Base-by-base conservation (phyloP, 2,797 vertebrate species). In the Rhinoraja longicauda region DNA sequence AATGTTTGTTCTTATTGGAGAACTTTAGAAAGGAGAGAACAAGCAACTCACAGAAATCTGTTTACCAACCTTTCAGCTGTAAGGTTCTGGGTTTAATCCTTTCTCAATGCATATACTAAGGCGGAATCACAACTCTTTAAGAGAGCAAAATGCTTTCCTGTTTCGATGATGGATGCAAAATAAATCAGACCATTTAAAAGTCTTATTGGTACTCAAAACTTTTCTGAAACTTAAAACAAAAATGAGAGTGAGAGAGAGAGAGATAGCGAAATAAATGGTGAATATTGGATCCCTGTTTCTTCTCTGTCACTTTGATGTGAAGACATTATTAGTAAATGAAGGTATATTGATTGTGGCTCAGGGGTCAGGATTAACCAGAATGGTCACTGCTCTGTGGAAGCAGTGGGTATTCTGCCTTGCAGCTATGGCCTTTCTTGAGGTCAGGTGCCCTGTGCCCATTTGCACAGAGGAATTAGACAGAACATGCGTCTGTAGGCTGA, bases 281-380 rank as follows among this genome's bases (percentile, higher is more conserved):
- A 95, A 94, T 1, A 90, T 95, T 94, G 95, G 96, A 95, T 95
- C 95, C 96, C 95, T 96, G 95, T 96, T 97, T 96, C 96, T 96
- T 96, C 96, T 96, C 96, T 94, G 96, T 96, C 97, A 97, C 96
- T 95, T 97, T 97, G 96, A 98, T 98, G 98, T 98, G 96, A 97
- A 96, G 96, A 97, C 97, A 97, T 98, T 97, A 98, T 98, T 97
- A 97, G 97, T 97, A 96, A 97, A 97, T 97, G 95, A 97, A 97
- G 96, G 96, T 96, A 96, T 97, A 98, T 98, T 96, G 97, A 98
- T 98, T 97, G 96, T 97, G 96, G 96, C 95, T 94, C 95, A 95
- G 95, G 96, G 97, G 97, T 98, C 97, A 96, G 96, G 96, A 98
- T 98, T 97, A 98, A 96, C 95, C 95, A 95, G 96, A 96, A 95